Evolutionary conservation across 2,113 vertebrate species (phyloP).

Genomic region (Nothoprocta perdicaria): DNA sequence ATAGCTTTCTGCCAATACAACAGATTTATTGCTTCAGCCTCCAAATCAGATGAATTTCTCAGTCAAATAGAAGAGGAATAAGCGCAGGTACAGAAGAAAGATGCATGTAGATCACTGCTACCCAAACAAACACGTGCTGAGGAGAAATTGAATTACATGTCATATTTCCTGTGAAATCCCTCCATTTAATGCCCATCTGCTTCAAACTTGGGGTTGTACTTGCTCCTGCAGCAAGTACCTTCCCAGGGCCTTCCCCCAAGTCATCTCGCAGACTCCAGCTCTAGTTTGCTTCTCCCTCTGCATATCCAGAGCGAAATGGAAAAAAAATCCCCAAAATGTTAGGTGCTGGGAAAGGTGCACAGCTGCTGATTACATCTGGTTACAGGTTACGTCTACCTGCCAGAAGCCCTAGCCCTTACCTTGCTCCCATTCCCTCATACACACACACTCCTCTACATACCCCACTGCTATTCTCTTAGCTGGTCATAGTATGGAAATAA

Average conservation of each 20-base stretch:
- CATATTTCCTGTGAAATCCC: neutral
- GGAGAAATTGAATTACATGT: neutral
- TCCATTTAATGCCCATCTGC: neutral
- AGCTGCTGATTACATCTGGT: neutral
- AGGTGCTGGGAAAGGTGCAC: neutral
- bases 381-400: too few species aligned
- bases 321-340: neutral
- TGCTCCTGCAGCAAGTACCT: neutral
- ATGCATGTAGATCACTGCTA: neutral
- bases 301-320: neutral
- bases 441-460: accelerated
- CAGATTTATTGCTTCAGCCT: constrained; percentile 65
- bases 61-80: constrained; percentile 60
- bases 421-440: neutral
- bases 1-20: constrained; percentile 67
- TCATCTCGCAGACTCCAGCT: neutral
- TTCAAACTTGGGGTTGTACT: neutral
- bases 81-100: constrained; percentile 10
- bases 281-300: neutral
- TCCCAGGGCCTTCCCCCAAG: neutral
- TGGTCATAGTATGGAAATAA: neutral
- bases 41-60: constrained; percentile 64
- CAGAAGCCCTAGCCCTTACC: neutral
- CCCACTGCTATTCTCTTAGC: neutral
- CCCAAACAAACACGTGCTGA: neutral